Percentiles rank a stretch among this genome's conserved stretches.
These are phyloP conservation scores for Drosophila mulleri DNA, from an alignment of 2,888 invertebrate genomes.

Conservation along the genomic window DNA sequence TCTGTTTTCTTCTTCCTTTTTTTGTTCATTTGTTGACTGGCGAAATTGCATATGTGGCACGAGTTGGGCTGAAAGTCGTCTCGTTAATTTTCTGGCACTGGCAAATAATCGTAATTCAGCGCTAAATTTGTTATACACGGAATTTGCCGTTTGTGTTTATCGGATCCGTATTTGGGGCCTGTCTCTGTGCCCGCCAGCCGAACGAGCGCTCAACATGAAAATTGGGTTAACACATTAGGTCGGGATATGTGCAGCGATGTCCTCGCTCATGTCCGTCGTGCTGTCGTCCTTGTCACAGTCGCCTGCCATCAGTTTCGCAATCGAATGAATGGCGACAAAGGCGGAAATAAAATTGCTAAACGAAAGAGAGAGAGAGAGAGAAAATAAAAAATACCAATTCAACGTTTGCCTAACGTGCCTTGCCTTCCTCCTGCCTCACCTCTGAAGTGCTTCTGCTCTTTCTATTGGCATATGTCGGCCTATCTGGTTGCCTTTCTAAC, in stretches of 20 bases:
- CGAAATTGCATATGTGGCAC: constrained; percentile 33
- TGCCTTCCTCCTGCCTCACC: constrained; percentile 7
- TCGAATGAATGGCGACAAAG: constrained; percentile 77
- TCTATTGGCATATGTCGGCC: constrained; percentile 49
- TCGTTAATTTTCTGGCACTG: constrained; percentile 43
- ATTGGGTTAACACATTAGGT: constrained; percentile 77
- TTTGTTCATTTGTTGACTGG: constrained; percentile 23
- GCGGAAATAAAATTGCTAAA: constrained; percentile 77
- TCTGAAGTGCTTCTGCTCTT: constrained; percentile 4
- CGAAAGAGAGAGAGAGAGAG: constrained; percentile 37
- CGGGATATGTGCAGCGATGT: constrained; percentile 30
- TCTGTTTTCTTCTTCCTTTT: neutral
- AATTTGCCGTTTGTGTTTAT: constrained; percentile 44
- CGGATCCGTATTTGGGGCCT: constrained; percentile 37
- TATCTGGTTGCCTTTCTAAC: constrained; percentile 61
- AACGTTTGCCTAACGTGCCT: constrained; percentile 31
- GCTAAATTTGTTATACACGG: constrained; percentile 54
- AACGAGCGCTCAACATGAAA: constrained; percentile 59
- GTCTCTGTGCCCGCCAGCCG: constrained; percentile 3
- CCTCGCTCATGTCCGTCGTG: constrained; percentile 2
- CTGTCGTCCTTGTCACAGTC: constrained; percentile 34
- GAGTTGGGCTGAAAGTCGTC: constrained; percentile 14
- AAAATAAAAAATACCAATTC: constrained; percentile 48
- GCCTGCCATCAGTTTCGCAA: constrained; percentile 62
- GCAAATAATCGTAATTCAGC: constrained; percentile 54